Evolutionary conservation across 2,888 invertebrate species (phyloP).

Genomic region (Agriopis marginaria): DNA sequence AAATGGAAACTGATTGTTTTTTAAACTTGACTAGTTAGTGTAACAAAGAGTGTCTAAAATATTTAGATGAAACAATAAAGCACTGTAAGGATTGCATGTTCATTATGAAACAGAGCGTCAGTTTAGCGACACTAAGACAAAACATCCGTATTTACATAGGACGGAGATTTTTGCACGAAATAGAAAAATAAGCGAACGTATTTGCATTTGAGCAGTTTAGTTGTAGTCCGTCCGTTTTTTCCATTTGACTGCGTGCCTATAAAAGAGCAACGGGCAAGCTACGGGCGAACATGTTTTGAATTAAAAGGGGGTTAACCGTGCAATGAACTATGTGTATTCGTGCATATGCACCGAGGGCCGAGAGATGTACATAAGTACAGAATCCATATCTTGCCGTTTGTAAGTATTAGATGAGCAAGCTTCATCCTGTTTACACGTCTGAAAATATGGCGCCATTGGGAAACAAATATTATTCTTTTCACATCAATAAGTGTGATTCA

Average conservation of each 20-base stretch:
- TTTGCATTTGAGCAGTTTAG: conserved; percentile 14
- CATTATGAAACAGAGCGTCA: neutral
- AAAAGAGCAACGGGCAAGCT: conserved; percentile 1
- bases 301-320: conserved; percentile 15
- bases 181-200: conserved; percentile 13
- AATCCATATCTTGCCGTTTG: neutral
- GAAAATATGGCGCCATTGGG: neutral
- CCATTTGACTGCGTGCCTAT: conserved; percentile 15
- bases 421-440: neutral
- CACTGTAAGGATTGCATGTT: neutral
- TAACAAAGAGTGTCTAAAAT: neutral
- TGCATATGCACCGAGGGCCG: neutral
- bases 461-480: neutral
- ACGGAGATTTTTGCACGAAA: conserved; percentile 2
- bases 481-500: no score
- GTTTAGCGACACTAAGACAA: neutral
- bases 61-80: neutral
- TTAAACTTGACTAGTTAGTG: neutral
- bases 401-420: no score
- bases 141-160: conserved; percentile 4
- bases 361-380: neutral
- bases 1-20: conserved; percentile 7
- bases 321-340: conserved; percentile 15
- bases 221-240: conserved; percentile 11
- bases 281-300: conserved; percentile 17